phyloP scores from a whole-genome alignment of 2,888 invertebrate species.

The Clistopyga incitator region DNA sequence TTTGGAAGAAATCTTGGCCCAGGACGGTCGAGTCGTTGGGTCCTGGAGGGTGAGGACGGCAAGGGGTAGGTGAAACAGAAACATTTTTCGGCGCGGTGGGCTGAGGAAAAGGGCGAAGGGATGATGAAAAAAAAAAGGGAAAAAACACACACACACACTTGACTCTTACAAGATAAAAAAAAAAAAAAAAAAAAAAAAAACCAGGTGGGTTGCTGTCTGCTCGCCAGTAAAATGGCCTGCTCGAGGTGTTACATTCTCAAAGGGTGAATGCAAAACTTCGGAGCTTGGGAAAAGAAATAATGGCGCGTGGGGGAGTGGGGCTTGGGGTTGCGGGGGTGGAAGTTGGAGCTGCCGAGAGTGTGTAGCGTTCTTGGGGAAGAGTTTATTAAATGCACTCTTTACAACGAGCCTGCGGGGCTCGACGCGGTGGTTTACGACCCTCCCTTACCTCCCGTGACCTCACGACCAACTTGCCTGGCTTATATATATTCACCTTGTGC shows the following conservation, averaged over 20 bases:
- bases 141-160: constrained; percentile 32
- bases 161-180: constrained; percentile 16
- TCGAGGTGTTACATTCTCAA: constrained; percentile 65
- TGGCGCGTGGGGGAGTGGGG: constrained; percentile 39
- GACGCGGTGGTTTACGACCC: constrained; percentile 64
- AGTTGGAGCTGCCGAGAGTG: constrained; percentile 26
- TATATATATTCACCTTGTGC: constrained; percentile 27
- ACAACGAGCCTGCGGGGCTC: constrained; percentile 58
- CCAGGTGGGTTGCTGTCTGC: constrained; percentile 18
- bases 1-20: constrained; percentile 33
- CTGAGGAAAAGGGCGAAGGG: constrained; percentile 12
- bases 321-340: constrained; percentile 48
- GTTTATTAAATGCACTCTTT: constrained; percentile 70
- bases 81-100: constrained; percentile 42
- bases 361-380: constrained; percentile 44
- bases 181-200: constrained; percentile 41
- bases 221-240: constrained; percentile 48
- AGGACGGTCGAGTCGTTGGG: constrained; percentile 4
- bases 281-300: constrained; percentile 49
- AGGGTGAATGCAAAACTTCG: constrained; percentile 65
- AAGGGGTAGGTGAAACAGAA: constrained; percentile 18
- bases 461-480: constrained; percentile 45
- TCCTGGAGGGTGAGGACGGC: constrained; percentile 1
- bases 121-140: neutral
- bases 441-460: constrained; percentile 49